A percentile compares a stretch with the other conserved stretches of the same genome.
Conservation (phyloP, 2,113 vertebrate genomes). For the Myotis davidii region DNA sequence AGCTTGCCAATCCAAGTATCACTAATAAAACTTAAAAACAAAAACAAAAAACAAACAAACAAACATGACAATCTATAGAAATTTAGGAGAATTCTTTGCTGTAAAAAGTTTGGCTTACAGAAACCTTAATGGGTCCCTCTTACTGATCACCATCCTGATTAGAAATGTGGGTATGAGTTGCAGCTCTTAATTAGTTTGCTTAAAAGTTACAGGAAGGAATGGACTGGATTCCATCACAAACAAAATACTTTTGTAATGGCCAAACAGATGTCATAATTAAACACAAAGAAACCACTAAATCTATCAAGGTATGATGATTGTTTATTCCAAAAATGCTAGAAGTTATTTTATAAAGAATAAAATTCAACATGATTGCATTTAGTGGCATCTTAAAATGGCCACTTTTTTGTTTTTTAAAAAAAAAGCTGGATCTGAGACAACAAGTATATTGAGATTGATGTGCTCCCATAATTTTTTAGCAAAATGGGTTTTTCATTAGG, state of each 20-base stretch:
- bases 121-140: neutral
- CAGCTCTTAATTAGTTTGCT: neutral
- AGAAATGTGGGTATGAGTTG: neutral
- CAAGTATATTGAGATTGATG: neutral
- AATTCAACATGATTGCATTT: neutral
- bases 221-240: neutral
- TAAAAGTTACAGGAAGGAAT: neutral
- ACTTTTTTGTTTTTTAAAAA: neutral
- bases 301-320: neutral
- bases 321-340: neutral
- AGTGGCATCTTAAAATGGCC: neutral
- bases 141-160: neutral
- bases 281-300: neutral
- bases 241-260: neutral
- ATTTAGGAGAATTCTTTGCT: neutral
- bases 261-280: neutral
- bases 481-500: neutral
- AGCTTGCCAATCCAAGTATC: too few species aligned
- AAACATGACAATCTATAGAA: neutral
- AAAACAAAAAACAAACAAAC: too few species aligned
- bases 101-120: neutral
- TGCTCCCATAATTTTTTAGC: neutral
- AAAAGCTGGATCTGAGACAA: constrained; percentile 11
- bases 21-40: neutral
- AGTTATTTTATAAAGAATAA: neutral